These are phyloP conservation scores for Crotalus viridis DNA, from an alignment of 2,113 vertebrate genomes.

Conservation along the genomic window DNA sequence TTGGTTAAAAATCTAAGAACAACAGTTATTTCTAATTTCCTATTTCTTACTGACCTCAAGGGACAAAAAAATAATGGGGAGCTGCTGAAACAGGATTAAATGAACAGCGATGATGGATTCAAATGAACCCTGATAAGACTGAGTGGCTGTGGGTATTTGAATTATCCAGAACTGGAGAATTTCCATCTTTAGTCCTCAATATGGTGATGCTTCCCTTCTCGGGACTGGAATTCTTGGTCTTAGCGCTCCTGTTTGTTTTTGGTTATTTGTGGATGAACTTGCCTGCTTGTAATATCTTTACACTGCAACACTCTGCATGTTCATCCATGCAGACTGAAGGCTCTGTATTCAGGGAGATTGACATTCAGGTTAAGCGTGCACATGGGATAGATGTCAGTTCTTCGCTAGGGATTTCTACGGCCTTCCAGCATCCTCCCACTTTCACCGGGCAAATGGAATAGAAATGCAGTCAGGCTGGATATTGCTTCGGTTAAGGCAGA, in stretches of 20 bases:
- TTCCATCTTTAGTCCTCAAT: background rate
- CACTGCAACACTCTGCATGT: background rate
- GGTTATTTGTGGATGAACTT: background rate
- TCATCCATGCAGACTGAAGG: background rate
- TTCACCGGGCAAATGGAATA: background rate
- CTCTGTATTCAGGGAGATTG: background rate
- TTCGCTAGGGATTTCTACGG: background rate
- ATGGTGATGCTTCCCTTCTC: background rate
- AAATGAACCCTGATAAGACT: background rate
- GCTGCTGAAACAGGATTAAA: background rate
- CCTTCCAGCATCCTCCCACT: background rate
- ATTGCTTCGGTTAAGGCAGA: background rate
- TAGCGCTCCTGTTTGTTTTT: background rate
- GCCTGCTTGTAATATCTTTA: background rate
- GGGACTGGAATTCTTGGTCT: background rate
- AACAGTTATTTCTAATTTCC: background rate
- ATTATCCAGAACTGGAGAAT: background rate
- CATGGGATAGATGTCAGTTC: background rate
- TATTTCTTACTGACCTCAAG: background rate
- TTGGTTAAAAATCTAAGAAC: background rate
- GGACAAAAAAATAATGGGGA: background rate
- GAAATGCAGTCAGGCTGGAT: background rate
- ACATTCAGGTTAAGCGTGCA: background rate
- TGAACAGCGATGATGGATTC: background rate
- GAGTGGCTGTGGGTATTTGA: background rate